Evolutionary conservation across 1,140 invertebrate species (phyloP).

Genomic region (Drosophila rhopaloa): DNA sequence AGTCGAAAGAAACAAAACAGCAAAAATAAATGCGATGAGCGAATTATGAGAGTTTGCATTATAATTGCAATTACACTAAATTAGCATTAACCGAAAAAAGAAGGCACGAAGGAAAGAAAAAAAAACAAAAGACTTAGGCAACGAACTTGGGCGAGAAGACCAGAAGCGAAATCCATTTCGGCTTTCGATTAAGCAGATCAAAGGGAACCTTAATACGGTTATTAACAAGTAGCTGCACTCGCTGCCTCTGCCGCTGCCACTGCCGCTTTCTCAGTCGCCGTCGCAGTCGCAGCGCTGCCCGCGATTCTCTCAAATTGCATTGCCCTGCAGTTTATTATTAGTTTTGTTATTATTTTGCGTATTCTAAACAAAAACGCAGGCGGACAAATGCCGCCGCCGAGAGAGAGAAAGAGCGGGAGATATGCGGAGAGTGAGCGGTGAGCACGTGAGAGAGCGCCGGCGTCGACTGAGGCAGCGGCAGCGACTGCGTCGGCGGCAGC

Average conservation of each 20-base stretch:
- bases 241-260: neutral
- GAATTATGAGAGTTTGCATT: slow-evolving; percentile 65
- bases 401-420: slow-evolving; percentile 20
- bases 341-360: slow-evolving; percentile 84
- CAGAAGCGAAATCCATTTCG: slow-evolving; percentile 67
- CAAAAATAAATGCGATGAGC: slow-evolving; percentile 43
- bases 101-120: neutral
- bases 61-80: slow-evolving; percentile 76
- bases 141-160: slow-evolving; percentile 61
- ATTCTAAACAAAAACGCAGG: slow-evolving; percentile 82
- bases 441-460: slow-evolving; percentile 47
- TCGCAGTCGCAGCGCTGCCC: slow-evolving; percentile 10
- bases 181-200: slow-evolving; percentile 82
- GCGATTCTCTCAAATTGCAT: slow-evolving; percentile 76
- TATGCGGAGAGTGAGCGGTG: slow-evolving; percentile 13
- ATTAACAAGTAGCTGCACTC: slow-evolving; percentile 67
- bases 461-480: slow-evolving; percentile 8
- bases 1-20: slow-evolving; percentile 45
- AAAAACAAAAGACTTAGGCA: slow-evolving; percentile 80
- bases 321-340: slow-evolving; percentile 83
- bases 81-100: slow-evolving; percentile 63
- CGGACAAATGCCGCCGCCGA: slow-evolving; percentile 19
- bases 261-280: slow-evolving; percentile 6
- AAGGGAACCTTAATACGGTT: slow-evolving; percentile 69
- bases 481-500: neutral